Base-by-base conservation (phyloP, 92 coral and sea anemone species). In the Blastomussa wellsi region DNA sequence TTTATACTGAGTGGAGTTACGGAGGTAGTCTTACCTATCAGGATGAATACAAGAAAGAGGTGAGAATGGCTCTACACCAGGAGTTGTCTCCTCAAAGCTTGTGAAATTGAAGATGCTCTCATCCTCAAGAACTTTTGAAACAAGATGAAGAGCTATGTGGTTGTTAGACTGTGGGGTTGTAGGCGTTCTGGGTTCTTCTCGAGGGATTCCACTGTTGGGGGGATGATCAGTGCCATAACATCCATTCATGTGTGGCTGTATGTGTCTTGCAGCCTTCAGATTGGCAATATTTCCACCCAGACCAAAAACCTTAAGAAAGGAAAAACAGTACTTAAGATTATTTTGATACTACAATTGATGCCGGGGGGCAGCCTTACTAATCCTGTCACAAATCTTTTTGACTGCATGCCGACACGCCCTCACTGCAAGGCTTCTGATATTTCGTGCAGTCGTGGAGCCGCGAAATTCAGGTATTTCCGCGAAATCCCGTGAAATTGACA, bases 71-170 rank as follows among this genome's bases (percentile, higher is more conserved):
- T 96, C 98, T 28, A 77, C 59, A 53, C 91, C 52, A 35, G 94
- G 49, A 70, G 77, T 84, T 74, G 92, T 35, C 69, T 96, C 99
- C 76, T 96, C 99, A 82, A 96, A 84, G 85, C 95, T 93, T 64
- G 93, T 86, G 64, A 85, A 94, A 79, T 94, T 94, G 77, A 90
- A 92, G 67, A 96, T 93, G 42, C 93, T 96, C 78, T 96, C 99
- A 90, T 96, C 99, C 79, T 96, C 99, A 66, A 96, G 94, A 59
- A 96, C 95, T 84, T 96, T 94, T 19, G 99, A 96, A 12, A 96
- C 94, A 65, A 96, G 86, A 55, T 96, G 98, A 62, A 96, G 91
- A 17, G 99, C 99, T 78, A 96, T 96, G 90, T 96, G 99, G 77
- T 94, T 95, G 41, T 90, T 91, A 35, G 94, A 94, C 73, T 88